Evolutionary conservation across 2,888 invertebrate genomes (phyloP).

Genomic region (Dynastes maya): DNA sequence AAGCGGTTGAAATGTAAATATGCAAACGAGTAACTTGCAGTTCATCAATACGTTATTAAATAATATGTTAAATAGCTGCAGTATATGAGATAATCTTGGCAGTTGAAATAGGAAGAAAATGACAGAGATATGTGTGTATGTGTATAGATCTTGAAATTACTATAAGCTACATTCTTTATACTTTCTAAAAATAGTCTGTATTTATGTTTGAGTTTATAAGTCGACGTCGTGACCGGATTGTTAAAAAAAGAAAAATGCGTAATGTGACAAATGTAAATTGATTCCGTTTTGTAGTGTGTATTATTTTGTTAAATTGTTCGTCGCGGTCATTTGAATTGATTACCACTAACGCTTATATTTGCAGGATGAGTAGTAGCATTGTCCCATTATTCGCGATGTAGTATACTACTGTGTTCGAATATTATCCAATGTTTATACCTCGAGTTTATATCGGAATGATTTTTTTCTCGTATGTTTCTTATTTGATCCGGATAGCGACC

Average conservation of each 20-base stretch:
- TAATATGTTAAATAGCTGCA: constrained; percentile 45
- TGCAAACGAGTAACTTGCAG: neutral
- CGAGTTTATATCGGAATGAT: constrained; percentile 35
- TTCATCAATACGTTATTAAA: constrained; percentile 46
- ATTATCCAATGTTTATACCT: constrained; percentile 48
- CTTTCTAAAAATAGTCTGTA: constrained; percentile 59
- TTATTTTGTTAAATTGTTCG: constrained; percentile 53
- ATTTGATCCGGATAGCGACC: constrained; percentile 10
- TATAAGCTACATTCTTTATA: constrained; percentile 53
- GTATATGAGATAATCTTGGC: constrained; percentile 52
- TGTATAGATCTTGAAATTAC: constrained; percentile 50
- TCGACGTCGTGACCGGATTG: constrained; percentile 26
- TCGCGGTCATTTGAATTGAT: constrained; percentile 63
- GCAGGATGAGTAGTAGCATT: constrained; percentile 59
- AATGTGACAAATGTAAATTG: constrained; percentile 45
- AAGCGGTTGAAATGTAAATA: constrained; percentile 32
- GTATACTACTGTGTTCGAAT: constrained; percentile 20
- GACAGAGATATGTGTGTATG: constrained; percentile 37
- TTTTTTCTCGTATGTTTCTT: constrained; percentile 5
- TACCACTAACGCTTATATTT: constrained; percentile 56
- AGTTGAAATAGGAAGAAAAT: constrained; percentile 53
- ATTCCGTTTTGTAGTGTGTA: constrained; percentile 47
- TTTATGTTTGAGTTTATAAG: constrained; percentile 53
- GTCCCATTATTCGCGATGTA: constrained; percentile 52
- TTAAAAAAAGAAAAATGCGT: constrained; percentile 29